Percentiles rank a stretch among this genome's conserved stretches.
These are phyloP conservation scores for Phyllotreta striolata DNA, from an alignment of 2,888 invertebrate genomes.

Conservation along the genomic window DNA sequence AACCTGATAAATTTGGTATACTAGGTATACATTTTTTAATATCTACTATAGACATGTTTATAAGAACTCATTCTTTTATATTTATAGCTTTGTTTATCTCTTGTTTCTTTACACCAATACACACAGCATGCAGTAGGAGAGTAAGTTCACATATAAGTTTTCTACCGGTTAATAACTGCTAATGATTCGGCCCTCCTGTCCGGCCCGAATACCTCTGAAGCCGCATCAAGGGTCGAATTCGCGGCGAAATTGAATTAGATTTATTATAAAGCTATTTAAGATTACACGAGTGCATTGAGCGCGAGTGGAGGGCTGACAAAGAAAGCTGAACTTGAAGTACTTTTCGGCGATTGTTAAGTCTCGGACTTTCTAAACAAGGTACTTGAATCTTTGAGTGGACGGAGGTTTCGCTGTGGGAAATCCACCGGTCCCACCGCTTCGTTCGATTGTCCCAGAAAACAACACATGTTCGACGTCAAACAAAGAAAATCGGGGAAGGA, in stretches of 20 bases:
- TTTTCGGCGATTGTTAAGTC: constrained; percentile 45
- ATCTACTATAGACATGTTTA: too few species aligned
- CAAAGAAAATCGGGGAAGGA: constrained; percentile 23
- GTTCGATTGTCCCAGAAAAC: constrained; percentile 39
- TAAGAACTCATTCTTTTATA: too few species aligned
- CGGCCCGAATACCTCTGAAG: constrained; percentile 20
- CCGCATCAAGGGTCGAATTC: constrained; percentile 40
- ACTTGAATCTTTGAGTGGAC: constrained; percentile 54
- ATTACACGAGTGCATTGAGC: constrained; percentile 45
- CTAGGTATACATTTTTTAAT: too few species aligned
- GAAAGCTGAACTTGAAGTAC: constrained; percentile 50
- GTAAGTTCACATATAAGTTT: constrained; percentile 14
- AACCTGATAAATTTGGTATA: too few species aligned
- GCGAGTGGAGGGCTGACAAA: constrained; percentile 48
- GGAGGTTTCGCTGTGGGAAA: constrained; percentile 55
- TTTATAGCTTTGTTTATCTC: too few species aligned
- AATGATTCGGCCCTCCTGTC: constrained; percentile 19
- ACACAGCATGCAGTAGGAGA: background rate
- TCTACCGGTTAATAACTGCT: constrained; percentile 18
- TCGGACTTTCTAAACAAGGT: constrained; percentile 49
- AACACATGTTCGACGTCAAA: constrained; percentile 33
- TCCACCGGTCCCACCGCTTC: constrained; percentile 51
- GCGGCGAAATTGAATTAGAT: constrained; percentile 44
- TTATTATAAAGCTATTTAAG: constrained; percentile 46
- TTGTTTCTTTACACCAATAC: too few species aligned